Base-by-base conservation (phyloP, 2,888 invertebrate genomes). In the Gastrophysa polygoni region DNA sequence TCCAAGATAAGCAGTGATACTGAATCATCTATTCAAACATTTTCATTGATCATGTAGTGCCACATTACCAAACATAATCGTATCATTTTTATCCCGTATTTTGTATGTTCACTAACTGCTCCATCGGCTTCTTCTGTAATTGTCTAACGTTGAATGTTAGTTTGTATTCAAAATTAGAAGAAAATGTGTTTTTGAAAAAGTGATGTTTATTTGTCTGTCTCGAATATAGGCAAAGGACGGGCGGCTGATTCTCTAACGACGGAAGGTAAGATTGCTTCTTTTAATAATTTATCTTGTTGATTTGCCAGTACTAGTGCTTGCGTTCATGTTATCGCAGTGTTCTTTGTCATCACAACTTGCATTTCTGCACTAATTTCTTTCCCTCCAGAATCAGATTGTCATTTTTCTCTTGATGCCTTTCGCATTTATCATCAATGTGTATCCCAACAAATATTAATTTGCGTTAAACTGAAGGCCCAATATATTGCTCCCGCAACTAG, bases 201-300 rank as follows among this genome's bases (percentile, higher is more conserved):
- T 78, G 77, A 78, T 73, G 77, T 77, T 76, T 71, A 75, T 77
- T 78, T 78, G 72, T 78, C 78, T 78, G 75, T 77, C 77, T 76
- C 82, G 82, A 79, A 82, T 86, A 61, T 70, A 89, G 89, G 88
- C 83, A 89, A 88, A 82, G 86, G 87, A 82, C 85, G 88, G 81
- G 85, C 88, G 79, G 85, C 87, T 79, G 89, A 89, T 83, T 85
- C 87, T 75, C 85, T 88, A 76, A 86, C 88, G 71, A 88, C 88
- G 68, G 89, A 89, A 88, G 89, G 89, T 89, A 87, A 87, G 87
- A 75, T 68, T 21, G 59, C 71, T 62, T 67, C 63, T 57, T 55
- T 59, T 59, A 59, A 56, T 67, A 62, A 55, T 63, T 60, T 55
- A 50, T 46, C 56, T 60, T 34, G 20, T 58, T 54, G 29, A 44